These are phyloP conservation scores for Diorhabda sublineata DNA, from an alignment of 1,140 invertebrate genomes.

Conservation along the genomic window DNA sequence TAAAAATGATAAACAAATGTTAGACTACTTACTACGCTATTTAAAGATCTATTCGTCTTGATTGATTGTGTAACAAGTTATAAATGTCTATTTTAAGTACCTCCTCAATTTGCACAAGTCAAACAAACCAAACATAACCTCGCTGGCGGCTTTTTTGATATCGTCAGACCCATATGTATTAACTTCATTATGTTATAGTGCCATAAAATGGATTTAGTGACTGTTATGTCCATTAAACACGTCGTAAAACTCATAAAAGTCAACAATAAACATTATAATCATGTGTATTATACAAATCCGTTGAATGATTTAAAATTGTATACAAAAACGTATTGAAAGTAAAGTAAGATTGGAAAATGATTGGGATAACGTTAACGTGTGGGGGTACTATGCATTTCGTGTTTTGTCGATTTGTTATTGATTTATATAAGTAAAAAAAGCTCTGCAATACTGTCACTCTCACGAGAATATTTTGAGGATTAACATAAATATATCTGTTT, in stretches of 20 bases:
- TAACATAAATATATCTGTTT: too few relatives aligned
- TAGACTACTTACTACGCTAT: too few relatives aligned
- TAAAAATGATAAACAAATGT: too few relatives aligned
- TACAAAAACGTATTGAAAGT: neutral
- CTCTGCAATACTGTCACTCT: too few relatives aligned
- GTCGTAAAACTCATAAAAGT: constrained; percentile 38
- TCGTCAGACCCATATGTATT: constrained; percentile 26
- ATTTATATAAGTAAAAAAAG: too few relatives aligned
- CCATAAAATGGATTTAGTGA: constrained; percentile 39
- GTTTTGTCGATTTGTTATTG: too few relatives aligned
- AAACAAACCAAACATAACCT: neutral
- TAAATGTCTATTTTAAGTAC: neutral
- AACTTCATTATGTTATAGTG: constrained; percentile 32
- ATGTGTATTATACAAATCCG: constrained; percentile 23
- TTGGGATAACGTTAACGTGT: neutral
- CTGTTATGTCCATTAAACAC: constrained; percentile 42
- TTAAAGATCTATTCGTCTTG: neutral
- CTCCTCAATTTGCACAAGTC: neutral
- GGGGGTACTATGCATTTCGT: neutral
- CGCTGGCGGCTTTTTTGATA: neutral
- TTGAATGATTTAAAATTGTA: constrained; percentile 27
- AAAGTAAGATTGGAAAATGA: neutral
- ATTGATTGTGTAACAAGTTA: neutral
- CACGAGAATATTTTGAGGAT: too few relatives aligned
- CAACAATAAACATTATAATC: constrained; percentile 40